These are phyloP conservation scores for Gorilla gorilla DNA, from an alignment of 2,113 vertebrate genomes.

Conservation along the genomic window DNA sequence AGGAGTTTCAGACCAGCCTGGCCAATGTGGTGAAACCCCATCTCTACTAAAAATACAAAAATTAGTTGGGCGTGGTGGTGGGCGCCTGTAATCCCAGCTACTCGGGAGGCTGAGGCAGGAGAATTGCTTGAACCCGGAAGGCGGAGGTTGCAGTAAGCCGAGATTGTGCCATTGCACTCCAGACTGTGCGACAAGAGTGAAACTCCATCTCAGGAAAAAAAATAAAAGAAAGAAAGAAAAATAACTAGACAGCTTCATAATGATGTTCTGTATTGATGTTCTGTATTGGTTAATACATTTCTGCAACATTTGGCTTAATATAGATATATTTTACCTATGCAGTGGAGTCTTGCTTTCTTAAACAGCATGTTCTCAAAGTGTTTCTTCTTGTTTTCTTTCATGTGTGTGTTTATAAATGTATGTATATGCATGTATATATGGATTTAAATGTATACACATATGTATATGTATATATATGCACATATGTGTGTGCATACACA, in stretches of 20 bases:
- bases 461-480: neutral
- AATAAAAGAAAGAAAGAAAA: neutral
- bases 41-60: too few relatives aligned
- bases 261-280: neutral
- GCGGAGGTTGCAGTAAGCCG: too few relatives aligned
- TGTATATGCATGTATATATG: neutral
- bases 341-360: slow-evolving; percentile 29
- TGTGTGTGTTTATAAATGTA: neutral
- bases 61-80: too few relatives aligned
- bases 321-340: neutral
- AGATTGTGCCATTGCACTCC: too few relatives aligned
- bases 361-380: neutral
- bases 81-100: too few relatives aligned
- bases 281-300: neutral
- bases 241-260: neutral
- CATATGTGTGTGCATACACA: neutral
- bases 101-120: too few relatives aligned
- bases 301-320: neutral
- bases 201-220: too few relatives aligned
- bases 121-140: fast-evolving
- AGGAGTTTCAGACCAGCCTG: too few relatives aligned
- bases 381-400: neutral
- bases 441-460: too few relatives aligned
- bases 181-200: too few relatives aligned
- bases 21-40: too few relatives aligned